Conservation (phyloP, 2,888 invertebrate species). For the Acanthosepion esculentum region DNA sequence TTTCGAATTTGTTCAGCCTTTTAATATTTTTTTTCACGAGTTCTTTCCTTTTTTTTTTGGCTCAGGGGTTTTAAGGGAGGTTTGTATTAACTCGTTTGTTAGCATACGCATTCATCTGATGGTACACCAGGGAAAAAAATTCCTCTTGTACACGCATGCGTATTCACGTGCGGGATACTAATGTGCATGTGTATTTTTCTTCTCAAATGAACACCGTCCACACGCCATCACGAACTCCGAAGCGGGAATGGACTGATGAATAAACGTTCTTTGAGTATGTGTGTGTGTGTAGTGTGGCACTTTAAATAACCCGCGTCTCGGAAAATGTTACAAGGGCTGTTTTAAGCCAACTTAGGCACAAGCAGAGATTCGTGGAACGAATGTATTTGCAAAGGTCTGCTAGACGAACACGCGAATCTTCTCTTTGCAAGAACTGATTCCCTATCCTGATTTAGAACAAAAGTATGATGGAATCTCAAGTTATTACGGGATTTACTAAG, state of each 20-base stretch:
- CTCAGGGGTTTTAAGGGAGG: not conserved
- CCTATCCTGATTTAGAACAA: not conserved
- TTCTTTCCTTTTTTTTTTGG: not conserved
- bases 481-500: too few species aligned
- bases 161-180: not conserved
- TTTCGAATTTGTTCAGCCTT: not conserved
- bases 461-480: not conserved
- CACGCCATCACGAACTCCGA: not conserved
- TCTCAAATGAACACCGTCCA: not conserved
- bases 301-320: not conserved
- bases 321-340: not conserved
- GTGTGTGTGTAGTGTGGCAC: not conserved
- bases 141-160: not conserved
- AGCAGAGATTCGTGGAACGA: not conserved
- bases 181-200: not conserved
- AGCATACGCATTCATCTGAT: not conserved
- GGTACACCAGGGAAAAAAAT: too few species aligned
- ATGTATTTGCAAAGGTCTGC: not conserved
- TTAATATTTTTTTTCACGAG: too few species aligned
- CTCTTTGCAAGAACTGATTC: not conserved
- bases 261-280: not conserved
- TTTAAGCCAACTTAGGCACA: not conserved
- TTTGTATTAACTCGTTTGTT: not conserved
- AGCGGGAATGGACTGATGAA: not conserved
- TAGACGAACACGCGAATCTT: not conserved